Base-by-base conservation (phyloP, 2,888 invertebrate genomes). In the Oscheius onirici region DNA sequence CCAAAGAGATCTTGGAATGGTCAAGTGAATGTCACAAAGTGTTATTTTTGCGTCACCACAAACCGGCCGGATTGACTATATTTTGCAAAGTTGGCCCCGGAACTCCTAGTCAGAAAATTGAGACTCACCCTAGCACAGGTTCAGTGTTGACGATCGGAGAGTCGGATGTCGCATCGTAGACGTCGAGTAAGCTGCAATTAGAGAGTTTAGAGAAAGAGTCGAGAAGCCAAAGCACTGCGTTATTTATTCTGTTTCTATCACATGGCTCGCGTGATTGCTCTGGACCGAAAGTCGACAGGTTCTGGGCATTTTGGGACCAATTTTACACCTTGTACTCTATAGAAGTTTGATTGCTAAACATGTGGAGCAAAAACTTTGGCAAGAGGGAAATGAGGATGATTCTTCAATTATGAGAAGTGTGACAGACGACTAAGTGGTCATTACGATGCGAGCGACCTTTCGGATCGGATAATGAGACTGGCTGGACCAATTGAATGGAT, bases 121-220 rank as follows among this genome's bases (percentile, higher is more conserved):
- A 2, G 22, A 52, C 52, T 58, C 17, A 58, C 58, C 58, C 58
- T 17, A 58, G 26, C n/a, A 55, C 41, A 17, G 58, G 41, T 34
- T 58, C 58, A 34, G 58, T 40, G 20, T 63, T 22, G 20, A n/a
- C 49, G 20, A 6, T 44, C 26, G 61, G 46, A 46, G 63, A 46
- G 34, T 46, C 63, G 34, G 49, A 63, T 46, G 63, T 46, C 34
- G 63, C 46, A 22, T 44, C 63, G 63, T 44, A 44, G 46, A 22
- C 46, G 63, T 15, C 49, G 49, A 63, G 63, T 15, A 63, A 46
- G 49, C 63, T 63, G 63, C 46, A 63, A 63, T 46, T 46, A 63
- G 49, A 63, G 10, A 63, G 17, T 63, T 61, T 13, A n/a, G 28
- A n/a, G n/a, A n/a, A n/a, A n/a, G n/a, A 49, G 22, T 34, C 40